A percentile compares a stretch with the other conserved stretches of the same genome.
These are phyloP conservation scores for Micropterix aruncella DNA, from an alignment of 2,888 invertebrate species.

Conservation along the genomic window DNA sequence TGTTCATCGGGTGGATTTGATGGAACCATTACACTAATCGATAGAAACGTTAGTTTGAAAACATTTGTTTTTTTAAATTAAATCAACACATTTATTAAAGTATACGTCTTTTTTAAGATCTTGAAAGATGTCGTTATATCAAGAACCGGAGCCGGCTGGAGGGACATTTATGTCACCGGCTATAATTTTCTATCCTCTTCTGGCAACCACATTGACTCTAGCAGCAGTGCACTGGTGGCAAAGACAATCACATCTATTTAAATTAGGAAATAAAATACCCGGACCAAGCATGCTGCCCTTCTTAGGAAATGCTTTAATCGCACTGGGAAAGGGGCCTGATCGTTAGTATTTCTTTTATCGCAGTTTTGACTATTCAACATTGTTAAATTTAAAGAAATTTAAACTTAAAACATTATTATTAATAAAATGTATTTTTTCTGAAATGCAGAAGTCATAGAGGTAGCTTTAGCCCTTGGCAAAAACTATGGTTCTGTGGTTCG, in stretches of 20 bases:
- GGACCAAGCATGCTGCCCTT: conserved; percentile 51
- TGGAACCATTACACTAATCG: too few relatives aligned
- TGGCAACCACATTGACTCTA: conserved; percentile 20
- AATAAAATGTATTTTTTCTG: conserved; percentile 3
- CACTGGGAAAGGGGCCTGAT: conserved; percentile 44
- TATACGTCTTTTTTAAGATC: too few relatives aligned
- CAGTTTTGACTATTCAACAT: too few relatives aligned
- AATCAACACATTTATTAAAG: too few relatives aligned
- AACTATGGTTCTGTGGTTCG: conserved; percentile 39
- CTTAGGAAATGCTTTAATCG: conserved; percentile 54
- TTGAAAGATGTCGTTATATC: background rate
- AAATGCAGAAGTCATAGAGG: conserved; percentile 40
- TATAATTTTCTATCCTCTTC: conserved; percentile 20
- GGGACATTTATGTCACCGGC: background rate
- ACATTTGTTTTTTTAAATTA: too few relatives aligned
- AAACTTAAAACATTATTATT: too few relatives aligned
- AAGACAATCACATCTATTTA: conserved; percentile 33
- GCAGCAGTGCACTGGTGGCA: conserved; percentile 32
- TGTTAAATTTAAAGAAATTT: too few relatives aligned
- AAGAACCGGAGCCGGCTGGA: background rate
- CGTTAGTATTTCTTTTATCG: too few relatives aligned
- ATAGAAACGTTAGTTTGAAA: too few relatives aligned
- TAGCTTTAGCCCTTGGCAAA: conserved; percentile 30
- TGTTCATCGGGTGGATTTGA: too few relatives aligned
- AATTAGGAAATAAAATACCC: conserved; percentile 52